Evolutionary conservation across 2,797 vertebrate species (phyloP).

Genomic region (Leptoclinus maculatus): DNA sequence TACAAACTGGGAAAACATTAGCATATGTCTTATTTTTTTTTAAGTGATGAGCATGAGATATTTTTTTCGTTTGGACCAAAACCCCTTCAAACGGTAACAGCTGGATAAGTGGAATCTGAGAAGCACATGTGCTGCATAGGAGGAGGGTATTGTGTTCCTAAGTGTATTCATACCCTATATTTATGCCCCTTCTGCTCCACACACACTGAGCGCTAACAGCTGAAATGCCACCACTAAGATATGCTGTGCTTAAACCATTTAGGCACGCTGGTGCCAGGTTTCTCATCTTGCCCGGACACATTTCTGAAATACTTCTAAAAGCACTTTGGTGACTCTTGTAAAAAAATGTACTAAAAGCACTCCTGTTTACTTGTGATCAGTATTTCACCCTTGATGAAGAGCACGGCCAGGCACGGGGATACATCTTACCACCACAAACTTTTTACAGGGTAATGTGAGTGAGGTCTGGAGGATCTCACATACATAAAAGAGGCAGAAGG

Average conservation of each 20-base stretch:
- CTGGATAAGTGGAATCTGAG: conserved; percentile 62
- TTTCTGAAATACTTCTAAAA: conserved; percentile 75
- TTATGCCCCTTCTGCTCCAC: conserved; percentile 63
- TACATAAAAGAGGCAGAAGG: conserved; percentile 23
- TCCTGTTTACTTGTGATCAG: conserved; percentile 72
- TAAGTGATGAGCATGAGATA: background rate
- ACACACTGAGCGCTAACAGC: conserved; percentile 73
- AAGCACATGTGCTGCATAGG: conserved; percentile 54
- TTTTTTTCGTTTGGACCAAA: conserved; percentile 13
- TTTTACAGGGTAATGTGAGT: conserved; percentile 77
- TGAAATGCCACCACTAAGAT: conserved; percentile 76
- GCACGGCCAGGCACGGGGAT: conserved; percentile 43
- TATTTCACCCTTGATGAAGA: conserved; percentile 65
- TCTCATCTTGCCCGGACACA: conserved; percentile 75
- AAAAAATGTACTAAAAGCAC: conserved; percentile 75
- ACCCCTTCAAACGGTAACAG: conserved; percentile 53
- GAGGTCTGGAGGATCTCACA: conserved; percentile 56
- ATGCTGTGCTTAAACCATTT: conserved; percentile 77
- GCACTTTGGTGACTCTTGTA: conserved; percentile 73
- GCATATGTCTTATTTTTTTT: background rate
- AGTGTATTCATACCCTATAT: conserved; percentile 70
- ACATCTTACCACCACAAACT: conserved; percentile 65
- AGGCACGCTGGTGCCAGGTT: conserved; percentile 74
- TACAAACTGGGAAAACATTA: background rate
- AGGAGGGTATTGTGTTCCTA: conserved; percentile 66